Base-by-base conservation (phyloP, 1,140 invertebrate species). In the Eriocheir sinensis region DNA sequence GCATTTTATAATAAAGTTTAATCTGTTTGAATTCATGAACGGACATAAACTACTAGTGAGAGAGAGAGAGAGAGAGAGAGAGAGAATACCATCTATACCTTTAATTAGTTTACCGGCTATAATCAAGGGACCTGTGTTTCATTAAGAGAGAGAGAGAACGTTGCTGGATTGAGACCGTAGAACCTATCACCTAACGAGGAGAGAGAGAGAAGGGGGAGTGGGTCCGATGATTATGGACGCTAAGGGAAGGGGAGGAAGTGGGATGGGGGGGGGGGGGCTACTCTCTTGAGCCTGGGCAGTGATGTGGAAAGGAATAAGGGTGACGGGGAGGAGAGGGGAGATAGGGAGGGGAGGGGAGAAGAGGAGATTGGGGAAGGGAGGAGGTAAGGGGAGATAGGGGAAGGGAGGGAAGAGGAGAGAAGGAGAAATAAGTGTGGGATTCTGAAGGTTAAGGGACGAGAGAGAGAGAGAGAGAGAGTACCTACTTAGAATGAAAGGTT, bases 31-130 rank as follows among this genome's bases (percentile, higher is more conserved):
- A n/a, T n/a, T n/a, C n/a, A n/a, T n/a, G n/a, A n/a, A n/a, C n/a
- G n/a, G n/a, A n/a, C n/a, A n/a, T n/a, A n/a, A n/a, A n/a, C n/a
- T n/a, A n/a, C n/a, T n/a, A 72, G 21, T n/a, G 60, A 72, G 60
- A 72, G 60, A 72, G 60, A 72, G 60, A 72, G 60, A 72, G 60
- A 72, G 60, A 72, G 60, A 72, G 60, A 72, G 60, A 72, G 60
- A 72, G n/a, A 1, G 4, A n/a, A n/a, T 72, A 72, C n/a, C 27
- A 72, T 72, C 27, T n/a, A 72, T n/a, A 72, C 12, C 21, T 72
- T 72, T 72, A 72, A 72, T 72, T 72, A 72, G 60, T 72, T 72
- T 72, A 72, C 21, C 21, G 21, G 17, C 60, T n/a, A 72, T 72
- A 72, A 72, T 72, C 60, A 72, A 72, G 21, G 60, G 17, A 72